These are phyloP conservation scores for Mactromeris polynyma DNA, from an alignment of 2,888 invertebrate species.

Conservation along the genomic window DNA sequence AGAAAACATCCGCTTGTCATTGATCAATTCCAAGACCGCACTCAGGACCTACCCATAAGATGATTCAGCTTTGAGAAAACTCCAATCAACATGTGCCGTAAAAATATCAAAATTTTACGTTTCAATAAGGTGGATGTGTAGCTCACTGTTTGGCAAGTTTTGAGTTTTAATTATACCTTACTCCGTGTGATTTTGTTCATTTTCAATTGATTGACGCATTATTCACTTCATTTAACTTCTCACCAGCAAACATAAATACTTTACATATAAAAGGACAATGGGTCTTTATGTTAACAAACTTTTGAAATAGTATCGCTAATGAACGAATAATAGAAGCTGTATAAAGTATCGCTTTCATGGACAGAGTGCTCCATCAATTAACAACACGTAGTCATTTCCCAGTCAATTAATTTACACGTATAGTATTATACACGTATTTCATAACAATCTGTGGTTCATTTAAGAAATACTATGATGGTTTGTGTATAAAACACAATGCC, in stretches of 20 bases:
- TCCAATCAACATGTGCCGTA: too few species aligned
- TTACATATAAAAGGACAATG: background rate
- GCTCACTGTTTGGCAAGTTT: too few species aligned
- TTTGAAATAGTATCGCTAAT: background rate
- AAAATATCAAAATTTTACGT: too few species aligned
- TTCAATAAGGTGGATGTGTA: too few species aligned
- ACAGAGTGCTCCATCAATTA: background rate
- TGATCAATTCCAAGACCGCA: too few species aligned
- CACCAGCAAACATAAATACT: background rate
- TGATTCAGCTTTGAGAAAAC: too few species aligned
- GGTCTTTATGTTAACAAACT: background rate
- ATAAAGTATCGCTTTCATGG: background rate
- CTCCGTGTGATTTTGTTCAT: background rate
- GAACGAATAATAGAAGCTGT: background rate
- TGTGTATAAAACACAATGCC: background rate
- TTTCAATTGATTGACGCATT: background rate
- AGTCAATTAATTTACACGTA: slow-evolving; percentile 11
- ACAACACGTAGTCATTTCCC: background rate
- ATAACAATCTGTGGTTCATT: background rate
- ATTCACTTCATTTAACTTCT: background rate
- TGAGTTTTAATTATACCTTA: too few species aligned
- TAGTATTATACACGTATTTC: background rate
- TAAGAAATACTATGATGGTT: background rate
- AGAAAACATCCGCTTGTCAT: too few species aligned
- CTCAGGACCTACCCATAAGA: too few species aligned